Evolutionary conservation across 2,113 vertebrate species (phyloP), one percentile per base, ranked within the genome.

Genomic region (Larimichthys crocea): DNA sequence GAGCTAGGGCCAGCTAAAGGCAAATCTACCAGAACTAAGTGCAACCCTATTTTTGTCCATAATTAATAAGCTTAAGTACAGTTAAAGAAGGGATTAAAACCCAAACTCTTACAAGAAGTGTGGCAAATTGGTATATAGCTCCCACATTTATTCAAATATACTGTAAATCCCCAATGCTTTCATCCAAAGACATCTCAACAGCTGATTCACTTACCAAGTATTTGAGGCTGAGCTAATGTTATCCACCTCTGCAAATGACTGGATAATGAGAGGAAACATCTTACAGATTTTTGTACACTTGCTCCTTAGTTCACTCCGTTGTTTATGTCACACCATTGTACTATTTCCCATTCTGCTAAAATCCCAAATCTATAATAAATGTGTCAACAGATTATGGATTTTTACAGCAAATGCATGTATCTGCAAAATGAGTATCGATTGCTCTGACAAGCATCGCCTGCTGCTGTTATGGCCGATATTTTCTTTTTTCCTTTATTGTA

Each of bases 361-460:
- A 68, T 73, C 74, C 60, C 75, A 65, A 83, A 80, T 70, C 68
- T 76, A 81, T 40, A 75, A 40, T 82, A 66, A 87, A 76, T 20
- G 65, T 73, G 80, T 64, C 52, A 80, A 64, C 55, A 61, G 48
- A 76, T 83, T 81, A 89, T 89, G 62, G 87, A 88, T 80, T 77
- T 40, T 70, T 56, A 83, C 68, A 76, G 79, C 52, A 74, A 79
- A 80, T 74, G 76, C 59, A 69, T 80, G 57, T 59, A 79, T 83
- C 66, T 85, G 72, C 55, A 80, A 84, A 88, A 91, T 83, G 29
- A 78, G 53, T 79, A 88, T 86, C 17, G 85, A 90, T 48, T 49
- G 3, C 67, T 56, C 48, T 66, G 76, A 91, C 77, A 75, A 77
- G 22, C 46, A 24, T 29, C 6, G 68, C 29, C 64, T 42, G 73